Base-by-base conservation (phyloP, 2,797 vertebrate species). In the Sciaenops ocellatus region DNA sequence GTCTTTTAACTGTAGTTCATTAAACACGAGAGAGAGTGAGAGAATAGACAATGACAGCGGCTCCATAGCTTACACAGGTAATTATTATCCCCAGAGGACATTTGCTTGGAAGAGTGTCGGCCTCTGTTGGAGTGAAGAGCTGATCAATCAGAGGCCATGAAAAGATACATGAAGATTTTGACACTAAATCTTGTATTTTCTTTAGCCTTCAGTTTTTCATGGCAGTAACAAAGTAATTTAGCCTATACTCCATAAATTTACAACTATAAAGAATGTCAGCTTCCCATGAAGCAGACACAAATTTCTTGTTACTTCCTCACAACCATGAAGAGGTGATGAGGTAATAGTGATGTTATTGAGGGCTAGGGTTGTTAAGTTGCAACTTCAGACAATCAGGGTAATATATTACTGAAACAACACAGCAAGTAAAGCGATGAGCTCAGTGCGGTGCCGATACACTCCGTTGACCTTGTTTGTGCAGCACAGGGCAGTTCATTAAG, bases 1-100 rank as follows among this genome's bases (percentile, higher is more conserved):
- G 87, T 91, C 76, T 92, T 87, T 87, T 83, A 82, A 85, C 77
- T 81, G 79, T 80, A 84, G 73, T 92, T 89, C 85, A 91, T 91
- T 92, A 85, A 81, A 78, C 24, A 54, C 26, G 28, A 56, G 48
- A 77, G 69, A 72, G 78, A 75, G 51, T 11, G 67, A 82, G 65
- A 73, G 67, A 76, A 83, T 60, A 50, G 76, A 86, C 70, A 76
- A 72, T 79, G 82, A 72, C 82, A 83, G 54, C 20, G 9, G 82
- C 71, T 70, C 54, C 30, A 46, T 69, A 60, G 77, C 68, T 81
- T 71, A 72, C 69, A 62, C 64, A 79, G 60, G 78, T 87, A 74
- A 90, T 89, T 90, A 84, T 81, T 76, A 83, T 84, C 73, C 74
- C 55, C 7, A 38, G 77, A 75, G 64, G 65, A 30, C 3, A 20